Base-by-base conservation (phyloP, 1,140 invertebrate species). In the Brachystomella parvula region DNA sequence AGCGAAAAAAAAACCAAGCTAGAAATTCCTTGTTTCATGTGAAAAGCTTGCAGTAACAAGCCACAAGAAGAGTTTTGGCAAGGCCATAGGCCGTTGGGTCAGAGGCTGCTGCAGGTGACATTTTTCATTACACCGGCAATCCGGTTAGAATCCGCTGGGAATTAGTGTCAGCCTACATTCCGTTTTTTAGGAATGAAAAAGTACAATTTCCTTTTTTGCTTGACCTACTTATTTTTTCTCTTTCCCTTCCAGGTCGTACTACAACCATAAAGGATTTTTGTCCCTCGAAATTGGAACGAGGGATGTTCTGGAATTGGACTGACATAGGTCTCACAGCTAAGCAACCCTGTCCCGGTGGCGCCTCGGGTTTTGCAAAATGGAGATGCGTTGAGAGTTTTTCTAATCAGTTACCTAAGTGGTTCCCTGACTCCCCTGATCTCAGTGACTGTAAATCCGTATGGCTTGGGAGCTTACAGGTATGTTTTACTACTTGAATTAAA, bases 401-500 rank as follows among this genome's bases (percentile, higher is more conserved):
- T 28, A 66, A 65, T 67, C 65, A 70, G 35, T 29, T 61, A 65
- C 80, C 83, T 32, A 79, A 79, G 61, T 94, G 94, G 90, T 82
- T 84, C 57, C 86, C 88, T 0, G 79, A 83, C 2, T 86, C 84
- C 3, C 92, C 92, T 6, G 91, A 96, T 78, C 80, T 96, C 19
- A 92, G 90, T 73, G 89, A 94, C 75, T 97, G 94, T 76, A 84
- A 90, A 15, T 94, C 91, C 0, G 83, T 90, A 0, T 95, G 92
- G 92, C 79, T 96, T 0, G 89, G 89, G 33, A 89, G 85, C 65
- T 79, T 96, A 0, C 69, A 68, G 66, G 71, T 73, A 67, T 1
- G 24, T 56, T n/a, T 19, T 9, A 39, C 19, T n/a, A n/a, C n/a
- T n/a, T n/a, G n/a, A n/a, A n/a, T n/a, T n/a, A n/a, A n/a, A n/a